Evolutionary conservation across 2,888 invertebrate species (phyloP).

Genomic region (Philereme transversata): DNA sequence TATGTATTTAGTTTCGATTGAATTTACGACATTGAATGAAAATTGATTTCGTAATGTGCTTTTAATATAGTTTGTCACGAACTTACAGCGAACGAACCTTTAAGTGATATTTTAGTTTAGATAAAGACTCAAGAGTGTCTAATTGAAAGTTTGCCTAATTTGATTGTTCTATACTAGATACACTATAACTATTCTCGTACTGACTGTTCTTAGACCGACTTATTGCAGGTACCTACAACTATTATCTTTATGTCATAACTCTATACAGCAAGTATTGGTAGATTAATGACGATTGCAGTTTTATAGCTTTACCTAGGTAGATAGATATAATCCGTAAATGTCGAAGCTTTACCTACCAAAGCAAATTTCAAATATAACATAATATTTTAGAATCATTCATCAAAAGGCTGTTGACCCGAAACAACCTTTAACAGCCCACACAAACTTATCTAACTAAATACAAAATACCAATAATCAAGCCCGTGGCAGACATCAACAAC

Average conservation of each 20-base stretch:
- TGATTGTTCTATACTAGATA: no score
- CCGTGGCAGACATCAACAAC: conserved; percentile 66
- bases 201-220: no score
- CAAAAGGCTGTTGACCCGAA: conserved; percentile 26
- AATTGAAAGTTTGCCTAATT: no score
- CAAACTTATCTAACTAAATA: conserved; percentile 34
- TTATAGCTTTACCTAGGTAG: no score
- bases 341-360: no score
- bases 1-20: conserved; percentile 50
- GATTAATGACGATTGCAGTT: no score
- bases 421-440: conserved; percentile 30
- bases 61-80: conserved; percentile 61
- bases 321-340: no score
- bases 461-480: conserved; percentile 36
- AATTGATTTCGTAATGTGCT: conserved; percentile 56
- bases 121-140: no score
- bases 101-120: not conserved
- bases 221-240: no score
- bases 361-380: not conserved
- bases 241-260: no score
- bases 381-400: conserved; percentile 3
- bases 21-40: conserved; percentile 63
- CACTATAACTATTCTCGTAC: no score
- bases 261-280: no score
- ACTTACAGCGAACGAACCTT: conserved; percentile 46